A percentile compares a stretch with the other conserved stretches of the same genome.
Conservation (phyloP, 2,888 invertebrate genomes). For the Cacoxenus indagator region DNA sequence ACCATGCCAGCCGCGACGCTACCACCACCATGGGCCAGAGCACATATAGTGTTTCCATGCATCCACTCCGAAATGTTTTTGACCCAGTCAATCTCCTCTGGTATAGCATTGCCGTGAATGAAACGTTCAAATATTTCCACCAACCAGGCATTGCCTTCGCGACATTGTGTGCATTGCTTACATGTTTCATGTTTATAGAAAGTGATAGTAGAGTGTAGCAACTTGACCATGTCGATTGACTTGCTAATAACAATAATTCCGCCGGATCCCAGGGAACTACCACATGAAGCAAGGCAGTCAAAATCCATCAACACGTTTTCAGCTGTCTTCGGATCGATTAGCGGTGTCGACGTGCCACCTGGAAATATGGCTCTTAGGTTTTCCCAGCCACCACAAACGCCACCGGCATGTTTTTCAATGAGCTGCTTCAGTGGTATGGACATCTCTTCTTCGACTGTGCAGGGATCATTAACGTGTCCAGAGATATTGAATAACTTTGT, state of each 20-base stretch:
- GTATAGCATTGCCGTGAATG: slow-evolving; percentile 89
- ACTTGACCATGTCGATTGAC: slow-evolving; percentile 94
- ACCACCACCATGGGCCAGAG: slow-evolving; percentile 95
- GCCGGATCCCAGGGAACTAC: slow-evolving; percentile 95
- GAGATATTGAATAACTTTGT: slow-evolving; percentile 98
- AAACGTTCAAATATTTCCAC: slow-evolving; percentile 84
- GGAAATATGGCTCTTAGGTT: slow-evolving; percentile 96
- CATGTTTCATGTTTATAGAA: slow-evolving; percentile 99
- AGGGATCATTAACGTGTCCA: slow-evolving; percentile 96
- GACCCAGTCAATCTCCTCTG: slow-evolving; percentile 96
- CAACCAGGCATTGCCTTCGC: slow-evolving; percentile 96
- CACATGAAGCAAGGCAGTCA: slow-evolving; percentile 89
- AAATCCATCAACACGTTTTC: slow-evolving; percentile 95
- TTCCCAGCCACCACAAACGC: slow-evolving; percentile 97
- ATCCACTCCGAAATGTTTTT: slow-evolving; percentile 98
- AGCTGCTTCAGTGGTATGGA: slow-evolving; percentile 93
- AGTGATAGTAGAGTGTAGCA: slow-evolving; percentile 93
- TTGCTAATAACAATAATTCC: slow-evolving; percentile 98
- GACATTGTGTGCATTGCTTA: slow-evolving; percentile 98
- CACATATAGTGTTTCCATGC: slow-evolving; percentile 98
- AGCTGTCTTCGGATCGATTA: slow-evolving; percentile 93
- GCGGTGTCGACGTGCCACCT: slow-evolving; percentile 95
- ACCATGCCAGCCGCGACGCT: slow-evolving; percentile 98
- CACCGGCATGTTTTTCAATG: slow-evolving; percentile 95
- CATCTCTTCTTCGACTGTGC: slow-evolving; percentile 99